These are phyloP conservation scores for Siphlonurus alternatus DNA, from an alignment of 2,888 invertebrate species.

Conservation along the genomic window DNA sequence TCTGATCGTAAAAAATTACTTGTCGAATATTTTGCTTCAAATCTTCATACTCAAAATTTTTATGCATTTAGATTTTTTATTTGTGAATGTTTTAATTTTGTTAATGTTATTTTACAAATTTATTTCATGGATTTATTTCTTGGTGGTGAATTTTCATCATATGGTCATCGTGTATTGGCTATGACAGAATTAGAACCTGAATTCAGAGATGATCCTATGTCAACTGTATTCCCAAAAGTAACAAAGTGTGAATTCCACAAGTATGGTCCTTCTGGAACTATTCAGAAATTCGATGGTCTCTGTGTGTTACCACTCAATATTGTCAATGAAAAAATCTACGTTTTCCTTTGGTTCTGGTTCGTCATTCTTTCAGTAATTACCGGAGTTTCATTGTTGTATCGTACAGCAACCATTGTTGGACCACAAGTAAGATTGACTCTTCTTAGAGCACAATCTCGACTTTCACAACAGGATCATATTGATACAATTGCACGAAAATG, in stretches of 20 bases:
- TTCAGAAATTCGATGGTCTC: slow-evolving; percentile 73
- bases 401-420: slow-evolving; percentile 56
- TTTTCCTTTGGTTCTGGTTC: slow-evolving; percentile 79
- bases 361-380: slow-evolving; percentile 46
- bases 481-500: slow-evolving; percentile 60
- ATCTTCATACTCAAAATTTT: slow-evolving; percentile 55
- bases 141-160: slow-evolving; percentile 50
- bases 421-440: slow-evolving; percentile 56
- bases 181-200: slow-evolving; percentile 51
- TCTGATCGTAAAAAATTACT: slow-evolving; percentile 47
- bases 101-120: slow-evolving; percentile 62
- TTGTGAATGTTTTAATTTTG: slow-evolving; percentile 60
- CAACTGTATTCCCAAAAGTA: slow-evolving; percentile 71
- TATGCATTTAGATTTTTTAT: slow-evolving; percentile 62
- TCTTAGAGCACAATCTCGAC: slow-evolving; percentile 26
- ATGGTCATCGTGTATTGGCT: slow-evolving; percentile 49
- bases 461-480: slow-evolving; percentile 28
- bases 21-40: slow-evolving; percentile 33
- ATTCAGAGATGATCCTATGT: slow-evolving; percentile 47
- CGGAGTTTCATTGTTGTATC: slow-evolving; percentile 64
- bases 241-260: slow-evolving; percentile 84
- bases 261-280: slow-evolving; percentile 69
- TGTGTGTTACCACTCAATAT: slow-evolving; percentile 85
- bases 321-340: slow-evolving; percentile 82
- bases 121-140: slow-evolving; percentile 60